Evolutionary conservation across 2,797 vertebrate genomes (phyloP).

Genomic region (Cuculus canorus): DNA sequence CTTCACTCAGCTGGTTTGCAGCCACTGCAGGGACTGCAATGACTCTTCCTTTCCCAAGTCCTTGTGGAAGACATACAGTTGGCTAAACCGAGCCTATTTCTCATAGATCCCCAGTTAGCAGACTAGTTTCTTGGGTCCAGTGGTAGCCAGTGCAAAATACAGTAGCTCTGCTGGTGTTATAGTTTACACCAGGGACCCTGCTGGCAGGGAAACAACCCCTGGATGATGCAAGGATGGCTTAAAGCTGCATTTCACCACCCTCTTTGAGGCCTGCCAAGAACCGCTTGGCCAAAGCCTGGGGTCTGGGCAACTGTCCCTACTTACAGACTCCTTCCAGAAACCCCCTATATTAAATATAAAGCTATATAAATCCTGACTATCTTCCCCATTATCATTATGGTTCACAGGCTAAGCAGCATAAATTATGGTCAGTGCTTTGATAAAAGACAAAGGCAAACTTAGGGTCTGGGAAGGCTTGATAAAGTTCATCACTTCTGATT

Average conservation of each 20-base stretch:
- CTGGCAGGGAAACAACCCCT: slow-evolving; percentile 4
- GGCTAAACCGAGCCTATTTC: not conserved
- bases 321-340: slow-evolving; percentile 42
- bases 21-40: not conserved
- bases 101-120: not conserved
- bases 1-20: not conserved
- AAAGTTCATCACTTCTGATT: not conserved
- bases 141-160: slow-evolving; percentile 21
- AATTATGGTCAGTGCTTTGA: not conserved
- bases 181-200: not conserved
- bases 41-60: not conserved
- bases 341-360: slow-evolving; percentile 35
- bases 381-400: not conserved
- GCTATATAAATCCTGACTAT: slow-evolving; percentile 4
- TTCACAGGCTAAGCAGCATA: slow-evolving; percentile 2
- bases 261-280: slow-evolving; percentile 42
- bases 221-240: slow-evolving; percentile 49
- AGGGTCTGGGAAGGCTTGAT: not conserved
- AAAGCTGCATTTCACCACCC: slow-evolving; percentile 49
- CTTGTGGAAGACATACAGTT: not conserved
- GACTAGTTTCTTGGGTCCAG: not conserved
- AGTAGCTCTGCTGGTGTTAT: slow-evolving; percentile 36
- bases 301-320: slow-evolving; percentile 44
- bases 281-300: slow-evolving; percentile 21
- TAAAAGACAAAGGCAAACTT: slow-evolving; percentile 2